Evolutionary conservation across 2,113 vertebrate species (phyloP), one percentile per base, ranked within the genome.

Genomic region (Equus przewalskii): DNA sequence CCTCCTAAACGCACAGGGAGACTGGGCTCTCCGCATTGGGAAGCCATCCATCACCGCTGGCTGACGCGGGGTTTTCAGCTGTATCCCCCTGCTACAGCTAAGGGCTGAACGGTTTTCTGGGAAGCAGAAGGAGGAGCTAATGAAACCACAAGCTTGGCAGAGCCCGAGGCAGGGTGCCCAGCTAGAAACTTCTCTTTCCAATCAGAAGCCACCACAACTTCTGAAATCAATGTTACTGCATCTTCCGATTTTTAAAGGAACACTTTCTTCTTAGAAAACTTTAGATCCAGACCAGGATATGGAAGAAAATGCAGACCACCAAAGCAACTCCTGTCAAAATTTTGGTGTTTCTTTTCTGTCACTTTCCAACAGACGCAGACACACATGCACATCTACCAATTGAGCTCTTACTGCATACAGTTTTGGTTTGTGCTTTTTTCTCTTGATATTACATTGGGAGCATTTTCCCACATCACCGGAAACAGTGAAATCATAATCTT

Each of bases 21-120:
- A 85, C 87, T 3, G 4, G 26, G 91, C 41, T 1, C 15, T 28
- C 30, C 0, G 0, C 0, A 2, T 2, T 10, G 64, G 67, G 88
- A 56, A 97, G 96, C 41, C 28, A 93, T 91, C 96, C 97, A 93
- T 96, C 92, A 94, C 46, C 3, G 54, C 4, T 0, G 6, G 56
- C 75, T 81, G 88, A 78, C 94, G 51, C 95, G 56, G 0, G 0
- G 60, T 87, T 83, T 67, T 75, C 0, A 36, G 36, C 75, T 56
- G 21, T 19, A 21, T 92, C 54, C 92, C 97, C 76, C 79, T 2
- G n/a, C 72, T 6, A 5, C 96, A 83, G 56, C 90, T 36, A 60
- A 90, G 92, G 96, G 87, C 93, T 0, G 0, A 96, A 97, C 11
- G 88, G 89, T 94, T 96, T 97, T 96, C 96, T 98, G 91, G 95